phyloP scores from a whole-genome alignment of 2,888 invertebrate genomes.

The Epistrophe grossulariae region DNA sequence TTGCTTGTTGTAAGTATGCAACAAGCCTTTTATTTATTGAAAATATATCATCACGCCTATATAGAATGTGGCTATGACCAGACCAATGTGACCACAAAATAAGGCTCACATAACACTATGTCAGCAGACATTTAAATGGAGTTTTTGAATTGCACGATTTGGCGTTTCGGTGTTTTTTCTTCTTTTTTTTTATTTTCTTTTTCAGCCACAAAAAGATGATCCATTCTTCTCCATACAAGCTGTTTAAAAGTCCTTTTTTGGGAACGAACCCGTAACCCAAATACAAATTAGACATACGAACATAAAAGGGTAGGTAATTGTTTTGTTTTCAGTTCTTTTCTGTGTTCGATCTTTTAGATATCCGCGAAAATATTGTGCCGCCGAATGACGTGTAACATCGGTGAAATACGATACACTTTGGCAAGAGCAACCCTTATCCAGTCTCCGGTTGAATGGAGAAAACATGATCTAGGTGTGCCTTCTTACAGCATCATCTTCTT shows the following conservation, averaged over 20 bases:
- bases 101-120: slow-evolving; percentile 41
- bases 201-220: slow-evolving; percentile 38
- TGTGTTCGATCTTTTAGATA: slow-evolving; percentile 58
- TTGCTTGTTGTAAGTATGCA: slow-evolving; percentile 62
- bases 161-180: slow-evolving; percentile 9
- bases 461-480: slow-evolving; percentile 76
- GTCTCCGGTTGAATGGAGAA: slow-evolving; percentile 72
- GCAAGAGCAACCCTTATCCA: slow-evolving; percentile 72
- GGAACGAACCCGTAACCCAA: slow-evolving; percentile 61
- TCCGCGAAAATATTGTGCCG: slow-evolving; percentile 70
- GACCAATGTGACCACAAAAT: slow-evolving; percentile 45
- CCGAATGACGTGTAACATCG: slow-evolving; percentile 50
- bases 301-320: slow-evolving; percentile 76
- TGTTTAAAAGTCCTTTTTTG: slow-evolving; percentile 24
- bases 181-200: neutral
- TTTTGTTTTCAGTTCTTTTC: slow-evolving; percentile 69
- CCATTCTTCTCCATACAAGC: slow-evolving; percentile 33
- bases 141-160: slow-evolving; percentile 49
- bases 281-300: slow-evolving; percentile 69
- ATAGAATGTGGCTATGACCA: slow-evolving; percentile 44
- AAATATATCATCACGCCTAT: slow-evolving; percentile 74
- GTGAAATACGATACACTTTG: slow-evolving; percentile 68
- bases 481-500: slow-evolving; percentile 74
- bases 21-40: slow-evolving; percentile 76
- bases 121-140: slow-evolving; percentile 25